These are phyloP conservation scores for Caenorhabditis virilis DNA, from an alignment of 2,888 invertebrate genomes.

Conservation along the genomic window DNA sequence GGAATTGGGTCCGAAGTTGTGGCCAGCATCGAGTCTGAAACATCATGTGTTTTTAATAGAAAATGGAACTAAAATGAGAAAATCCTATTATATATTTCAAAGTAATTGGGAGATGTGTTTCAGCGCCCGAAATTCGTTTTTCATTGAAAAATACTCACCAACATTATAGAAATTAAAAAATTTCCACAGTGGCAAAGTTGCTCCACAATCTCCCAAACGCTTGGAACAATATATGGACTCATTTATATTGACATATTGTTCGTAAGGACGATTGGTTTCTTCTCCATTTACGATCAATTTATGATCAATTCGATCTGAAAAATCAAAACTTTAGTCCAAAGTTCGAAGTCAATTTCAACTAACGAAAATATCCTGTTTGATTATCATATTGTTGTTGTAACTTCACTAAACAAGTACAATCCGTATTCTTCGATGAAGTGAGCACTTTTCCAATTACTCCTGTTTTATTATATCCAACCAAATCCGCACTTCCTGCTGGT, in stretches of 20 bases:
- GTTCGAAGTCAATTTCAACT: slow-evolving; percentile 11
- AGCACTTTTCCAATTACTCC: slow-evolving; percentile 45
- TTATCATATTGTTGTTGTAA: slow-evolving; percentile 47
- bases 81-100: too few relatives aligned
- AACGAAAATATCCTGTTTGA: slow-evolving; percentile 47
- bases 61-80: too few relatives aligned
- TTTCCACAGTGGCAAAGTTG: slow-evolving; percentile 50
- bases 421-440: slow-evolving; percentile 31
- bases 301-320: slow-evolving; percentile 52
- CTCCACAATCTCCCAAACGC: slow-evolving; percentile 51
- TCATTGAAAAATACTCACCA: too few relatives aligned
- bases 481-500: slow-evolving; percentile 13
- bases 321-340: not conserved
- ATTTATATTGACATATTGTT: slow-evolving; percentile 42
- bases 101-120: too few relatives aligned
- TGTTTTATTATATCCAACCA: slow-evolving; percentile 27
- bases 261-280: slow-evolving; percentile 40
- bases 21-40: slow-evolving; percentile 31
- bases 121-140: too few relatives aligned
- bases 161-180: slow-evolving; percentile 46
- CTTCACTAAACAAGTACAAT: slow-evolving; percentile 46
- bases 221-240: slow-evolving; percentile 49
- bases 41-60: not conserved
- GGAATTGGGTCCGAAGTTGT: slow-evolving; percentile 19
- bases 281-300: slow-evolving; percentile 40